Percentiles rank a stretch among this genome's conserved stretches.
These are phyloP conservation scores for Drosophila lutescens DNA, from an alignment of 2,888 invertebrate genomes.

Conservation along the genomic window DNA sequence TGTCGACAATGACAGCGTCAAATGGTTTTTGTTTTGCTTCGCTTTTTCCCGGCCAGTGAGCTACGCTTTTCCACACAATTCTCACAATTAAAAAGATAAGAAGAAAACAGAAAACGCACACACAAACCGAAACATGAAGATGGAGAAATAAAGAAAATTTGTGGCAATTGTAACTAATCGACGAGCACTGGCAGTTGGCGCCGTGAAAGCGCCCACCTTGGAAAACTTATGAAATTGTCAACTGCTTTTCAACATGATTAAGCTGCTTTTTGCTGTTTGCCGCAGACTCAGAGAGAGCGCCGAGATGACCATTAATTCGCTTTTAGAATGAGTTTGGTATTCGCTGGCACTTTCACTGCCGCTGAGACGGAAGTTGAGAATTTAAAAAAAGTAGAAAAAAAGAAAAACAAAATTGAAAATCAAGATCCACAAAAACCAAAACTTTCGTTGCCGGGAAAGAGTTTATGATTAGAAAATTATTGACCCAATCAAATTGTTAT, in stretches of 20 bases:
- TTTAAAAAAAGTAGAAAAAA: conserved; percentile 12
- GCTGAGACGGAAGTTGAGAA: conserved; percentile 43
- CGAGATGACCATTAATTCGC: conserved; percentile 60
- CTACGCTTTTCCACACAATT: conserved; percentile 60
- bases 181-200: conserved; percentile 50
- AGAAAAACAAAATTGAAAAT: conserved; percentile 37
- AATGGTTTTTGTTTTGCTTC: conserved; percentile 63
- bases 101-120: conserved; percentile 57
- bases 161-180: conserved; percentile 79
- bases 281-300: conserved; percentile 28
- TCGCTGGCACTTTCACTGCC: conserved; percentile 61
- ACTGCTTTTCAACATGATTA: conserved; percentile 75
- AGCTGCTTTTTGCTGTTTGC: conserved; percentile 46
- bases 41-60: conserved; percentile 31
- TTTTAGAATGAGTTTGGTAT: conserved; percentile 62
- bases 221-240: conserved; percentile 75
- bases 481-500: conserved; percentile 29
- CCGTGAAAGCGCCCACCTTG: conserved; percentile 73
- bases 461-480: conserved; percentile 69
- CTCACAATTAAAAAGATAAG: conserved; percentile 76
- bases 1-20: conserved; percentile 72
- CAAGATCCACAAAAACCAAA: conserved; percentile 28
- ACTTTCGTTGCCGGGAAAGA: conserved; percentile 55
- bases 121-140: conserved; percentile 30
- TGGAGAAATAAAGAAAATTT: conserved; percentile 53